Percentiles rank a stretch among this genome's conserved stretches.
Conservation (phyloP, 2,113 vertebrate species). For the Hoplias malabaricus region DNA sequence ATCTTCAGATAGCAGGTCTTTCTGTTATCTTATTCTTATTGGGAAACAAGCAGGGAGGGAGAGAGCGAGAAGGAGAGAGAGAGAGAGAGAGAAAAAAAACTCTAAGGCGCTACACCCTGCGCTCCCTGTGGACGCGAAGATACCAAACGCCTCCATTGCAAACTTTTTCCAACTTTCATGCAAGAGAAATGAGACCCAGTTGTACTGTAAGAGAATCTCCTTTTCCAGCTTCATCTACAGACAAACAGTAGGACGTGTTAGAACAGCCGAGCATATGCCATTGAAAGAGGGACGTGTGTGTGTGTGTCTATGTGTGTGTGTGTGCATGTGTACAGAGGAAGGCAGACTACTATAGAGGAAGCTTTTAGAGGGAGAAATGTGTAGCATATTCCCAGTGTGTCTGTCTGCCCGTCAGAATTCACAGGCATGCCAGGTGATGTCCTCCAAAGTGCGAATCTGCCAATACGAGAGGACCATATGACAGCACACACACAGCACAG, state of each 20-base stretch:
- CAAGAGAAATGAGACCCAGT: constrained; percentile 68
- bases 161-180: constrained; percentile 68
- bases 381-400: constrained; percentile 52
- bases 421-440: constrained; percentile 50
- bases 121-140: constrained; percentile 70
- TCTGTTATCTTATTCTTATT: constrained; percentile 77
- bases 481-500: constrained; percentile 34
- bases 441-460: constrained; percentile 51
- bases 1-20: constrained; percentile 76
- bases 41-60: constrained; percentile 40
- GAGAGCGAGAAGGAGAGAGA: constrained; percentile 26
- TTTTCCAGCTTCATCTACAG: constrained; percentile 52
- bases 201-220: constrained; percentile 64
- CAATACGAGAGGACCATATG: constrained; percentile 45
- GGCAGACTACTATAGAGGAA: constrained; percentile 41
- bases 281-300: constrained; percentile 14
- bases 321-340: constrained; percentile 21
- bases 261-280: constrained; percentile 43
- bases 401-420: constrained; percentile 56
- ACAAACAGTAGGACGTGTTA: constrained; percentile 52
- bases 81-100: constrained; percentile 49
- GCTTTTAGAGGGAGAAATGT: constrained; percentile 50
- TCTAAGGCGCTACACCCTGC: constrained; percentile 62
- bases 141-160: constrained; percentile 63
- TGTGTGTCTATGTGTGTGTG: constrained; percentile 36